Conservation (phyloP, 30 jellyfish, hydroid and myxozoan species). For the Aurelia sp. region DNA sequence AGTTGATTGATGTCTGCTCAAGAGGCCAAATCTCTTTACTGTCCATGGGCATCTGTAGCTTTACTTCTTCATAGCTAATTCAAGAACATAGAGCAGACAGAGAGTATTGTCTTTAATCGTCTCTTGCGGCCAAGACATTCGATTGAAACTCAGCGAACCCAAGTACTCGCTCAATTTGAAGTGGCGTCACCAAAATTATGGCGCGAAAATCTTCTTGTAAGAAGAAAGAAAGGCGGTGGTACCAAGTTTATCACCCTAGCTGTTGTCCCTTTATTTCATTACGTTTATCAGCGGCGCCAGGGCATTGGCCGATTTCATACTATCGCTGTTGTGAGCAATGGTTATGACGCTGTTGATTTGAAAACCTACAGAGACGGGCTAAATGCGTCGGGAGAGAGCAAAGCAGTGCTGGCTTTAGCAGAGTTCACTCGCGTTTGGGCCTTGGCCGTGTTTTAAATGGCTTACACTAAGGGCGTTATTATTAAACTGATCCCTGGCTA, state of each 20-base stretch:
- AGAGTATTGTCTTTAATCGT: conserved; percentile 17
- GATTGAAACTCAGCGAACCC: conserved; percentile 44
- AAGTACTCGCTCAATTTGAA: conserved; percentile 36
- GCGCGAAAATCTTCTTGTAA: conserved; percentile 37
- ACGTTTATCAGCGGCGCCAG: conserved; percentile 62
- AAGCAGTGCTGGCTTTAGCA: conserved; percentile 58
- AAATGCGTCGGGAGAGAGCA: conserved; percentile 47
- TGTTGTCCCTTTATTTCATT: conserved; percentile 41
- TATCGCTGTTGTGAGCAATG: background rate
- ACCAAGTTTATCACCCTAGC: conserved; percentile 23
- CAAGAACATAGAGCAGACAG: conserved; percentile 9
- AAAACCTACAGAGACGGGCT: conserved; percentile 48
- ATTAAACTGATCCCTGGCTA: conserved; percentile 62
- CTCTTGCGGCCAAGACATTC: conserved; percentile 45
- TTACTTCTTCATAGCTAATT: conserved; percentile 10
- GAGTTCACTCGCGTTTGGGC: conserved; percentile 24
- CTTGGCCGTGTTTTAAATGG: conserved; percentile 49
- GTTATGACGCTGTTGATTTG: conserved; percentile 44
- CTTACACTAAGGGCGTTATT: conserved; percentile 76
- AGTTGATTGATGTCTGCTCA: no score
- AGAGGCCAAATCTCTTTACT: no score
- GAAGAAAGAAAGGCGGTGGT: conserved; percentile 45
- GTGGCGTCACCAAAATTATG: conserved; percentile 54
- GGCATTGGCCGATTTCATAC: conserved; percentile 30
- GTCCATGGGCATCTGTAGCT: background rate